A percentile compares a stretch with the other conserved stretches of the same genome.
Evolutionary conservation across 2,797 vertebrate genomes (phyloP).

Genomic region (Fundulus diaphanus): DNA sequence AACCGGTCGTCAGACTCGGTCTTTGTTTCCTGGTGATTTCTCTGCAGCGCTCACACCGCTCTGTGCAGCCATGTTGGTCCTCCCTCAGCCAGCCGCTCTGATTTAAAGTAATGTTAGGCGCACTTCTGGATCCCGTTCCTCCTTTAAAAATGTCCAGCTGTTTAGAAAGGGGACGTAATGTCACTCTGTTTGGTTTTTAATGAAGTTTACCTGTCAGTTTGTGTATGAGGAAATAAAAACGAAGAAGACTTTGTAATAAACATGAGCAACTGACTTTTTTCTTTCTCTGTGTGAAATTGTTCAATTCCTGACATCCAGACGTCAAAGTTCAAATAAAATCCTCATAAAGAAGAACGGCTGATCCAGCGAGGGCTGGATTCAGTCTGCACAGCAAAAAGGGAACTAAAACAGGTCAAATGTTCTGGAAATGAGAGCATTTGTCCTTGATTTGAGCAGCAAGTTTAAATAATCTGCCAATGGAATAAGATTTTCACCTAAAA

Average conservation of each 20-base stretch:
- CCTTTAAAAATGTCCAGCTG: conserved; percentile 59
- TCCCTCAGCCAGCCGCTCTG: conserved; percentile 43
- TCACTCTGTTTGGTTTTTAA: conserved; percentile 65
- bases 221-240: conserved; percentile 74
- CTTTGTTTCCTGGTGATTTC: conserved; percentile 20
- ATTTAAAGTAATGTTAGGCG: conserved; percentile 58
- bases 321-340: neutral
- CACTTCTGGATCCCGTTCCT: conserved; percentile 73
- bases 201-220: conserved; percentile 71
- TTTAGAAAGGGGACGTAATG: conserved; percentile 76
- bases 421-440: no score
- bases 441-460: no score
- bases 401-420: no score
- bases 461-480: no score
- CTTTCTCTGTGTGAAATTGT: conserved; percentile 55
- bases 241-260: conserved; percentile 83
- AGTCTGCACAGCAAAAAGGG: no score
- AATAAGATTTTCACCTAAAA: no score
- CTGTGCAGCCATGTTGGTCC: neutral
- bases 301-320: neutral
- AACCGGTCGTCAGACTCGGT: conserved; percentile 38
- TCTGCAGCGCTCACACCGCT: conserved; percentile 54
- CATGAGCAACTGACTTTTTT: conserved; percentile 62
- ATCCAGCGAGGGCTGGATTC: neutral
- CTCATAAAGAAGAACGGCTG: no score